These are phyloP conservation scores for Smittia aterrima DNA, from an alignment of 2,888 invertebrate species.

Conservation along the genomic window DNA sequence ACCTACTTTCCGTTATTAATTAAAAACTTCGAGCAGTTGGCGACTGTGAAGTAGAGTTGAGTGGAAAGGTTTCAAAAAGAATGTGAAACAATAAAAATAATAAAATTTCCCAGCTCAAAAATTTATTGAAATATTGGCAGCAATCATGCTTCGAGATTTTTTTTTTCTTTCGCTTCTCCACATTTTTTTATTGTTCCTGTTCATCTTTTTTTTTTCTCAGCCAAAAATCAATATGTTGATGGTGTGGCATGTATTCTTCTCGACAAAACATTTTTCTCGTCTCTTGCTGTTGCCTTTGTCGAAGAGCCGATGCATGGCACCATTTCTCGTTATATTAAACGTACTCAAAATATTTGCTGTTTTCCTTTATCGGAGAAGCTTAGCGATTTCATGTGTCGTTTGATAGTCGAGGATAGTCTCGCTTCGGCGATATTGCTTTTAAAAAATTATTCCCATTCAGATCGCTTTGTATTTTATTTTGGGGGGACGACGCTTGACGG, in stretches of 20 bases:
- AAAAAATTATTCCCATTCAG: background rate
- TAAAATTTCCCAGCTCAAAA: background rate
- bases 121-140: constrained; percentile 16
- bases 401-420: background rate
- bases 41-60: background rate
- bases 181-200: background rate
- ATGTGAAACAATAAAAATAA: constrained; percentile 2
- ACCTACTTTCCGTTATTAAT: constrained; percentile 15
- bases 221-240: constrained; percentile 18
- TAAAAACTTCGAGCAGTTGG: constrained; percentile 7
- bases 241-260: background rate
- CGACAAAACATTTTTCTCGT: constrained; percentile 8
- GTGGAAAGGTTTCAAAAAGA: background rate
- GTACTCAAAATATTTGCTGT: constrained; percentile 19
- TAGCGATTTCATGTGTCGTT: background rate
- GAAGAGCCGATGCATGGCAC: background rate
- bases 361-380: constrained; percentile 3
- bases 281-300: background rate
- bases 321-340: background rate
- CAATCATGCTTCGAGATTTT: background rate
- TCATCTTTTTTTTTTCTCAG: background rate
- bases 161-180: background rate
- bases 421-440: background rate
- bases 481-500: background rate
- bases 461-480: constrained; percentile 1